These are phyloP conservation scores for Pelochelys cantorii DNA, from an alignment of 2,797 vertebrate species.

Conservation along the genomic window DNA sequence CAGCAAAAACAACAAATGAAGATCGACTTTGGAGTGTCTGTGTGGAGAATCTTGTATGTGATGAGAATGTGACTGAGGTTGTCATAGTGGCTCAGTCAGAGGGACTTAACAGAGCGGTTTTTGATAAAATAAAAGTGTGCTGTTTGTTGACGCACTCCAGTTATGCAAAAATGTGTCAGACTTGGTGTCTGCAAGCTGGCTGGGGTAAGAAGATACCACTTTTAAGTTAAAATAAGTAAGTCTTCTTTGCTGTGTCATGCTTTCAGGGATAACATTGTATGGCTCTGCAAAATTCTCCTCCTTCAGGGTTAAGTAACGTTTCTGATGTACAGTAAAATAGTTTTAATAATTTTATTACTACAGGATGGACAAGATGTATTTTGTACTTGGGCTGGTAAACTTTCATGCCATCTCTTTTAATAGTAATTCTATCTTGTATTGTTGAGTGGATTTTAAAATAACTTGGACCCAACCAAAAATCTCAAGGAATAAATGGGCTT, in stretches of 20 bases:
- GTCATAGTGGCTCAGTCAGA: too few species aligned
- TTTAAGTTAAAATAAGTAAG: background rate
- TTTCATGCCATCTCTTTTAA: background rate
- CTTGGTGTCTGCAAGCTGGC: too few species aligned
- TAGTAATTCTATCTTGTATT: background rate
- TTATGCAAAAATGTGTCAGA: too few species aligned
- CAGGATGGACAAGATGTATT: background rate
- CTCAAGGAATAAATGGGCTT: background rate
- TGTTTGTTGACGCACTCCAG: too few species aligned
- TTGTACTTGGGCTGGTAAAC: background rate
- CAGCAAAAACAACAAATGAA: background rate
- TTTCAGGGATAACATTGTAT: background rate
- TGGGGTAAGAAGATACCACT: background rate
- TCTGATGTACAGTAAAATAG: background rate
- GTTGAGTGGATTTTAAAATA: background rate
- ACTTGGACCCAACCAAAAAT: background rate
- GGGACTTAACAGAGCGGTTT: background rate
- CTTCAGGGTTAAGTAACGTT: background rate
- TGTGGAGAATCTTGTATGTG: background rate
- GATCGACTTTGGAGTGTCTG: background rate
- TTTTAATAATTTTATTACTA: background rate
- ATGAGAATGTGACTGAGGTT: background rate
- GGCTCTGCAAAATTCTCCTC: background rate
- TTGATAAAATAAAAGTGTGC: background rate
- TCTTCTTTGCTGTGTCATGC: background rate